Evolutionary conservation across 2,888 invertebrate species (phyloP), one percentile per base, ranked within the genome.

Genomic region (Athalia cordata): DNA sequence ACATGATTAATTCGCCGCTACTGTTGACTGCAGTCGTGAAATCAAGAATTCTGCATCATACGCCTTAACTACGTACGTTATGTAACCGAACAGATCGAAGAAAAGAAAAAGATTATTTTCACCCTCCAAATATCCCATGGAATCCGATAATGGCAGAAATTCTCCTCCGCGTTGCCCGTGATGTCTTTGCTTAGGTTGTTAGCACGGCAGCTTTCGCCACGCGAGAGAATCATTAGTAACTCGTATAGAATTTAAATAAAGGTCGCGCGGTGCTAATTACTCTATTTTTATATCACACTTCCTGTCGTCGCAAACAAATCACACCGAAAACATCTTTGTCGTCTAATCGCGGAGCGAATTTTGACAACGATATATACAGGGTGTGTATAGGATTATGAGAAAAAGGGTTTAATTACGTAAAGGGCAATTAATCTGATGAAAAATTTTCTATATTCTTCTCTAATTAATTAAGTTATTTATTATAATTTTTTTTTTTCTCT

Each of bases 291-390:
- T 29, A 29, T 29, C 7, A 67, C 50, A 50, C 67, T 67, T 50
- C 67, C 67, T 67, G 9, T 67, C 43, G 13, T 67, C 50, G 70
- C n/a, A 57, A 70, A 29, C 45, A 66, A 77, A 77, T 70, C 77
- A 68, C 66, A n/a, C 9, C 45, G 49, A 72, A 70, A 68, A 67
- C 77, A 59, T 59, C 67, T 77, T 77, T 49, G 59, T 77, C 15
- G 77, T n/a, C 29, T 29, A 66, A 67, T 78, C 78, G 77, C 59
- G 72, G 79, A 74, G 80, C 47, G 79, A 0, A 59, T 47, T 47
- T 15, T 15, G 45, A 43, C 29, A 29, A 29, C 49, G 43, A 2
- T 15, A 1, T 11, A 55, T 8, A 47, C 6, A 3, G 7, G 43
- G 62, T 9, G 77, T 9, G 80, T 79, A 78, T 80, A 55, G 78